Base-by-base conservation (phyloP, 2,797 vertebrate species). In the Mus minutoides region DNA sequence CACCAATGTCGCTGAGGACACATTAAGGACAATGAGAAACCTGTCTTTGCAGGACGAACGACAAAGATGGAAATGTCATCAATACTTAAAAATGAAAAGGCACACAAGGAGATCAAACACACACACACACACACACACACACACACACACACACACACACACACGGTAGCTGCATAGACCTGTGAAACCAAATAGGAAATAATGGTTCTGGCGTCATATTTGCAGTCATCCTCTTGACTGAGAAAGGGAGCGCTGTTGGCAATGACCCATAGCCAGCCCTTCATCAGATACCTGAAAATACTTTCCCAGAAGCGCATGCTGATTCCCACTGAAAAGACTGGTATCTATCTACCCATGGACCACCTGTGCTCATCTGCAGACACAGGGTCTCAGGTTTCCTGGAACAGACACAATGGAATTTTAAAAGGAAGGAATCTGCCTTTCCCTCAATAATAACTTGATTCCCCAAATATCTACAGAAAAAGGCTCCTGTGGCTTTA, bases 11-110 rank as follows among this genome's bases (percentile, higher is more conserved):
- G 43, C 71, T 86, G 94, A 96, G 90, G 97, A 78, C 91, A 67
- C 91, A 54, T 69, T 89, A 95, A 96, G 90, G 96, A 82, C 89
- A 54, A 94, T 75, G 94, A 77, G 94, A 24, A 97, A 97, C 95
- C 95, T 91, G 71, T 87, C 96, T 94, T 98, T 98, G 94, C 85
- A 95, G 96, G 97, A 96, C 93, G 92, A 95, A 0, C 67, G 46
- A 91, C 73, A 97, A 94, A 98, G 37, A 94, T 24, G 40, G 69
- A 91, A 91, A 84, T 52, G 60, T 78, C 79, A 60, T 22, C 6
- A 4, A 40, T 46, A 10, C 60, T 43, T 22, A 40, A 76, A 85
- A 49, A 46, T 37, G 22, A 69, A 92, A 88, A 84, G 14, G 89
- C 71, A 75, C 19, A 31, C 40, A 10, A 34, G 10, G 78, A 88